Evolutionary conservation across 2,113 vertebrate genomes (phyloP).

Genomic region (Xiphias gladius): DNA sequence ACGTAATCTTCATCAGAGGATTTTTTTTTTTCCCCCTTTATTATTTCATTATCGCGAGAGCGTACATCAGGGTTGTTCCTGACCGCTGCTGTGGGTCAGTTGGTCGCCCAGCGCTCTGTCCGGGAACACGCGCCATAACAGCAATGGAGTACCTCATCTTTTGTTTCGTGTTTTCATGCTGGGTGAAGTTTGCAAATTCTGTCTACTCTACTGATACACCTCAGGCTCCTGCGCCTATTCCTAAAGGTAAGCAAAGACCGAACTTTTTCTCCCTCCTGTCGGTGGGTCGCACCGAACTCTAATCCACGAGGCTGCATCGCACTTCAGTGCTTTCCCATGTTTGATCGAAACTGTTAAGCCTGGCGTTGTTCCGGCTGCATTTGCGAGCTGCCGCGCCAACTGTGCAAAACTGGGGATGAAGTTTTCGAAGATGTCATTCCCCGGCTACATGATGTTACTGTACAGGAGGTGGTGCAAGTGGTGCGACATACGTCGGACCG

Average conservation of each 20-base stretch:
- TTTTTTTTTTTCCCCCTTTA: neutral
- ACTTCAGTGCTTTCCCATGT: neutral
- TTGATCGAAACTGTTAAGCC: neutral
- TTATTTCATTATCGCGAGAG: slow-evolving; percentile 76
- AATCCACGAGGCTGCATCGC: neutral
- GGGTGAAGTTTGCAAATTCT: slow-evolving; percentile 57
- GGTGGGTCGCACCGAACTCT: neutral
- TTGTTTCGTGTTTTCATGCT: slow-evolving; percentile 66
- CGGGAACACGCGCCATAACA: slow-evolving; percentile 31
- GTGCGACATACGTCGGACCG: neutral
- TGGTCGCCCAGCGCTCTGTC: slow-evolving; percentile 15
- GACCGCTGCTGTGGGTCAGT: slow-evolving; percentile 24
- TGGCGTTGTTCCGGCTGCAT: neutral
- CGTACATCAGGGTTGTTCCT: slow-evolving; percentile 16
- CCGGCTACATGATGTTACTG: slow-evolving; percentile 13
- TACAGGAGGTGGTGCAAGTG: slow-evolving; percentile 18
- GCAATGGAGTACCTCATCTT: slow-evolving; percentile 69
- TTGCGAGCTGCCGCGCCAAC: neutral
- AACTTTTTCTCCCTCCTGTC: slow-evolving; percentile 10
- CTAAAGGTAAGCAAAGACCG: slow-evolving; percentile 84
- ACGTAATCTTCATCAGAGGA: neutral
- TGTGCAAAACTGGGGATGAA: neutral
- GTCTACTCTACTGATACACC: slow-evolving; percentile 56
- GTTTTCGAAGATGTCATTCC: neutral
- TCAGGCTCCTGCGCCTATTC: slow-evolving; percentile 57